Conservation (phyloP, 2,797 vertebrate genomes). For the Macrochelys suwanniensis region DNA sequence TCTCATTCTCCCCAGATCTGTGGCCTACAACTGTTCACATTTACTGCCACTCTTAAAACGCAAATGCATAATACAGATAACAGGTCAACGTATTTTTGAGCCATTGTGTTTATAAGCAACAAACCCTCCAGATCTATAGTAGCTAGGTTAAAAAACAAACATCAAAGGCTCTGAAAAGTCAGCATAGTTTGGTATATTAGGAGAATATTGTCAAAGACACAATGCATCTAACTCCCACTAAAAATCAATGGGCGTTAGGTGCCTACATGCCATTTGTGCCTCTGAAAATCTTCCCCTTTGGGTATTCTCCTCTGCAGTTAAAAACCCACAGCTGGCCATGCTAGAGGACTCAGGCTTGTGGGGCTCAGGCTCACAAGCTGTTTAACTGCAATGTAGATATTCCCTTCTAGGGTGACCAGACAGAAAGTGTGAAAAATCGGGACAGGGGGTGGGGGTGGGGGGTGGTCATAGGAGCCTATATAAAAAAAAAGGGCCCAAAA, state of each 20-base stretch:
- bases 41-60: neutral
- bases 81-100: neutral
- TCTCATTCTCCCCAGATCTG: neutral
- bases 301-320: neutral
- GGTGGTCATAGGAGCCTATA: too few relatives aligned
- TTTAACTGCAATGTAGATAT: neutral
- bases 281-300: neutral
- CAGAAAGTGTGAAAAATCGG: too few relatives aligned
- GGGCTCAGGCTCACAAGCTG: neutral
- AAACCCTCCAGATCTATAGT: neutral
- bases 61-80: neutral
- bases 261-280: neutral
- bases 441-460: too few relatives aligned
- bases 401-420: neutral
- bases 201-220: neutral
- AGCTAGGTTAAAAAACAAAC: neutral
- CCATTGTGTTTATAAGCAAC: neutral
- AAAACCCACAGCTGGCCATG: neutral
- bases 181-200: neutral
- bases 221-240: neutral
- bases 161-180: neutral
- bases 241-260: neutral
- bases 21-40: neutral
- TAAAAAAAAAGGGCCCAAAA: too few relatives aligned
- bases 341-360: neutral